Percentiles rank a stretch among this genome's conserved stretches.
phyloP scores from a whole-genome alignment of 2,113 vertebrate species.

The Hippotragus niger region DNA sequence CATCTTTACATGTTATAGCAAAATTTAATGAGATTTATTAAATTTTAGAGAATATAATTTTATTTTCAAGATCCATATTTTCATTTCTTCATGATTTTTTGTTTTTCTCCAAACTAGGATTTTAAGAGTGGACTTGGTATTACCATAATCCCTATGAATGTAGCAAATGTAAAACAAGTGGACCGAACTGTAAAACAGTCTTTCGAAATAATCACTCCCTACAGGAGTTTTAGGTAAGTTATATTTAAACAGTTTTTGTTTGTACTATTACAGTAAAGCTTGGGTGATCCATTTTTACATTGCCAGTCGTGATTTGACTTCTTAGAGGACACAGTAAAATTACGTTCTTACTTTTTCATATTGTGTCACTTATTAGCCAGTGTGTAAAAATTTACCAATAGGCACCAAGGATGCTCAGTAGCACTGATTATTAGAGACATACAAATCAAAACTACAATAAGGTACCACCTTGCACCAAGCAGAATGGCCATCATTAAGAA shows the following conservation, averaged over 20 bases:
- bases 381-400: not conserved
- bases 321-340: not conserved
- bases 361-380: not conserved
- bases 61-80: not conserved
- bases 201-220: constrained; percentile 98
- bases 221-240: constrained; percentile 95
- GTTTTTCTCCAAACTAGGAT: constrained; percentile 84
- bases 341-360: not conserved
- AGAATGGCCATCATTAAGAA: not conserved
- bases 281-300: not conserved
- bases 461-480: not conserved
- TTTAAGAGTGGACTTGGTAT: constrained; percentile 91
- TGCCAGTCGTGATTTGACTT: not conserved
- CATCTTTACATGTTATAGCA: not conserved
- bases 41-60: not conserved
- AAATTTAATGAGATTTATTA: not conserved
- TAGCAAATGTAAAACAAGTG: constrained; percentile 89
- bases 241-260: not conserved
- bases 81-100: not conserved
- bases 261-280: not conserved
- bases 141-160: constrained; percentile 90
- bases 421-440: not conserved
- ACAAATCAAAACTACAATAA: not conserved
- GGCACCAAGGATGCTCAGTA: not conserved
- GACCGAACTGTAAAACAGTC: constrained; percentile 86